A percentile compares a stretch with the other conserved stretches of the same genome.
Conservation (phyloP, 2,888 invertebrate genomes). For the Meandrusa payeni region DNA sequence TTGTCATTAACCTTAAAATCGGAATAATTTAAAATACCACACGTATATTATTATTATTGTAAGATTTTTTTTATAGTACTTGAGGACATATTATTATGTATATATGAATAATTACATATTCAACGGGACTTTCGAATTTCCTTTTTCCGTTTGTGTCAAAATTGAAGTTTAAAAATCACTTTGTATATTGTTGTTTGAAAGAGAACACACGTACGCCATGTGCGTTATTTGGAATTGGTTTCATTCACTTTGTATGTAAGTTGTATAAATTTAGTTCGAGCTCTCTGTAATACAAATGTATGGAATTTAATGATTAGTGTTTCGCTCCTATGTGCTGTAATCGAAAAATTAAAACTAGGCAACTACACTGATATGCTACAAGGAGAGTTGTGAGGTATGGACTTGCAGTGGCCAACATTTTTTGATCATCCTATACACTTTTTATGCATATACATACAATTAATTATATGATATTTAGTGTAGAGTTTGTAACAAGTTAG, state of each 20-base stretch:
- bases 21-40: conserved; percentile 29
- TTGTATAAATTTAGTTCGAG: conserved; percentile 71
- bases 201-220: conserved; percentile 57
- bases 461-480: conserved; percentile 63
- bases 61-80: conserved; percentile 26
- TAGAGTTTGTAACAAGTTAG: conserved; percentile 70
- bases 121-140: conserved; percentile 39
- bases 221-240: conserved; percentile 53
- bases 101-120: conserved; percentile 58
- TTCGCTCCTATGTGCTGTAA: conserved; percentile 36
- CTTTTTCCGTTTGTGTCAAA: conserved; percentile 45
- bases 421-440: conserved; percentile 71
- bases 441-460: conserved; percentile 69
- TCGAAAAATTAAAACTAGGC: conserved; percentile 33
- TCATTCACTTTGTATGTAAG: conserved; percentile 58
- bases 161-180: conserved; percentile 52
- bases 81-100: conserved; percentile 42
- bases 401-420: conserved; percentile 67
- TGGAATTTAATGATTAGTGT: conserved; percentile 39
- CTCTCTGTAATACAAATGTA: conserved; percentile 59
- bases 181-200: conserved; percentile 69
- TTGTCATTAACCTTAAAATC: conserved; percentile 29
- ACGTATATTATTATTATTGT: conserved; percentile 27
- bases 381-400: too few relatives aligned
- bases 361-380: too few relatives aligned